Evolutionary conservation across 1,140 invertebrate species (phyloP).

Genomic region (Drosophila bocki): DNA sequence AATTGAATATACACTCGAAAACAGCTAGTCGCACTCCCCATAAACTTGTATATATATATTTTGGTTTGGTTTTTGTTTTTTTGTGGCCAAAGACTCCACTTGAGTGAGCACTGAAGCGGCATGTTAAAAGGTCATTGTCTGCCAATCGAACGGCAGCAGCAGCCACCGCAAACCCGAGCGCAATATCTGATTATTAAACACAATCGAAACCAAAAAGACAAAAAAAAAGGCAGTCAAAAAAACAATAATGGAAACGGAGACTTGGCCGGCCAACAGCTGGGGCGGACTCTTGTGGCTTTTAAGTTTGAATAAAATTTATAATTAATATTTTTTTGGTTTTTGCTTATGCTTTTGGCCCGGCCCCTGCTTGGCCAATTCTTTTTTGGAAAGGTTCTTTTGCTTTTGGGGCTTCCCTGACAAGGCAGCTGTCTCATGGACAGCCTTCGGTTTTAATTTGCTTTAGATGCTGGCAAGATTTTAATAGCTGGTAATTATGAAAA

Average conservation of each 20-base stretch:
- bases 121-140: slow-evolving; percentile 80
- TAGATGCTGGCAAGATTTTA: slow-evolving; percentile 61
- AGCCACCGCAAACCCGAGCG: slow-evolving; percentile 51
- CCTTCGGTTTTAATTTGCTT: slow-evolving; percentile 42
- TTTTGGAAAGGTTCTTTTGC: slow-evolving; percentile 63
- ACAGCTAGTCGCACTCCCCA: slow-evolving; percentile 23
- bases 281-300: slow-evolving; percentile 35
- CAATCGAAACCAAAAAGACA: slow-evolving; percentile 38
- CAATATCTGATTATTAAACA: slow-evolving; percentile 76
- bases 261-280: slow-evolving; percentile 57
- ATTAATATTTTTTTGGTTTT: slow-evolving; percentile 41
- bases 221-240: slow-evolving; percentile 27
- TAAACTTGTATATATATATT: slow-evolving; percentile 10
- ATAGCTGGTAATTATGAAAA: slow-evolving; percentile 71
- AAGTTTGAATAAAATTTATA: slow-evolving; percentile 59
- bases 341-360: slow-evolving; percentile 11
- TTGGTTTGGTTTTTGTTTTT: not conserved
- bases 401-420: slow-evolving; percentile 45
- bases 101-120: slow-evolving; percentile 71
- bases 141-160: slow-evolving; percentile 65
- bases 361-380: slow-evolving; percentile 20
- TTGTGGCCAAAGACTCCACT: slow-evolving; percentile 33
- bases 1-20: slow-evolving; percentile 64
- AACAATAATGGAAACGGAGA: slow-evolving; percentile 28
- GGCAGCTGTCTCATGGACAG: slow-evolving; percentile 28